Conservation (phyloP, 1,140 invertebrate species). For the Nixonia krombeini region DNA sequence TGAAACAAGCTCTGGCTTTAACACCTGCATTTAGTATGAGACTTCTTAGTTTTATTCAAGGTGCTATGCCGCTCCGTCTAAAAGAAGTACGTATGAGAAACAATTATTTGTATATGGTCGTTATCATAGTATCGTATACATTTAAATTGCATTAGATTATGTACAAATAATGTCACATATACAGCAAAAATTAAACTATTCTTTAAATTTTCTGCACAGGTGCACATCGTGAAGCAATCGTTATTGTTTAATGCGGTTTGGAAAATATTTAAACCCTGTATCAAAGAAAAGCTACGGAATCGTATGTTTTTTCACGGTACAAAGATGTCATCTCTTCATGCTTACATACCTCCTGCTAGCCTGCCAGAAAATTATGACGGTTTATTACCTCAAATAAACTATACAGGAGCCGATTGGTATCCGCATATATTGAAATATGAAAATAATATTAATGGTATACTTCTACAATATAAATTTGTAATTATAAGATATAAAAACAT, state of each 20-base stretch:
- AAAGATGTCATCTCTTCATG: conserved; percentile 81
- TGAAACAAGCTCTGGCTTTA: conserved; percentile 87
- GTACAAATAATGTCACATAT: no score
- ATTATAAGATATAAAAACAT: no score
- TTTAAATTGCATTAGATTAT: neutral
- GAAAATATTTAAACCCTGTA: conserved; percentile 88
- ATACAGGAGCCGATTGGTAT: conserved; percentile 82
- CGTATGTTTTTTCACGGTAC: conserved; percentile 84
- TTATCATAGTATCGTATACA: no score
- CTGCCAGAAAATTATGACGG: conserved; percentile 85
- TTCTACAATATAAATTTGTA: no score
- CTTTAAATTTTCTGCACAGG: conserved; percentile 14
- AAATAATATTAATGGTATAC: conserved; percentile 73
- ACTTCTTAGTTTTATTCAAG: conserved; percentile 87
- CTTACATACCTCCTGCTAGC: conserved; percentile 76
- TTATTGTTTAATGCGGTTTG: conserved; percentile 91
- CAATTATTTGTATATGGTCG: no score
- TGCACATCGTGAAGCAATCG: conserved; percentile 89
- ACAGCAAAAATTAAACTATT: neutral
- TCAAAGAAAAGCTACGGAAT: conserved; percentile 82
- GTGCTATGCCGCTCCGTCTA: conserved; percentile 84
- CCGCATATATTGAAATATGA: conserved; percentile 75
- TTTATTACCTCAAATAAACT: conserved; percentile 80
- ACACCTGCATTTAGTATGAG: conserved; percentile 85
- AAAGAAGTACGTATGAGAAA: conserved; percentile 76